Evolutionary conservation across 1,140 invertebrate genomes (phyloP).

Genomic region (Drosophila eugracilis): DNA sequence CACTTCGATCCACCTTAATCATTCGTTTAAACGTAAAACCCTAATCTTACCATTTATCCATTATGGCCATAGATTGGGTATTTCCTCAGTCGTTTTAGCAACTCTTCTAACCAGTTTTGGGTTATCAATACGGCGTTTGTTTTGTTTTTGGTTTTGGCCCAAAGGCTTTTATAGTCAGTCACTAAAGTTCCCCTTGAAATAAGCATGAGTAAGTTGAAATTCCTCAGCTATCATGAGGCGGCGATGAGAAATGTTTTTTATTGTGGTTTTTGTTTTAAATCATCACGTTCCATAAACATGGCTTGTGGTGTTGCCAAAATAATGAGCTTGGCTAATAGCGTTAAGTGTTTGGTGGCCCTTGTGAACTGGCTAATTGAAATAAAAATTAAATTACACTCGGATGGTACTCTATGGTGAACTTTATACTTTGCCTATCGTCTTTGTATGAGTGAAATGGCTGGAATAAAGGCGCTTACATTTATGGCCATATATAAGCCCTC

Average conservation of each 20-base stretch:
- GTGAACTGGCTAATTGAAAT: conserved; percentile 52
- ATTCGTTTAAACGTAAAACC: background rate
- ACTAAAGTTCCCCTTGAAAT: conserved; percentile 75
- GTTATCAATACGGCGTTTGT: conserved; percentile 11
- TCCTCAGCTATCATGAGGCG: conserved; percentile 65
- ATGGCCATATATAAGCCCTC: conserved; percentile 3
- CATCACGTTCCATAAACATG: conserved; percentile 79
- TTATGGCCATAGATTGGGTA: background rate
- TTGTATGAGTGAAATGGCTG: background rate
- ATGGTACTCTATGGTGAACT: conserved; percentile 25
- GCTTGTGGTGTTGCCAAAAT: conserved; percentile 45
- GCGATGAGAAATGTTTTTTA: conserved; percentile 39
- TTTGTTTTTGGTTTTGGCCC: conserved; percentile 13
- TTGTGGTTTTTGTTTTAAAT: conserved; percentile 46
- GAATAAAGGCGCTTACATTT: conserved; percentile 1
- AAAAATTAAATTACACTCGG: conserved; percentile 37
- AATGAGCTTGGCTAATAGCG: conserved; percentile 50
- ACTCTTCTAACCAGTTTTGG: conserved; percentile 11
- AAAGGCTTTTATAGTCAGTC: conserved; percentile 60
- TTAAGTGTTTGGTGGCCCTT: conserved; percentile 35
- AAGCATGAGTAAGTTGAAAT: conserved; percentile 77
- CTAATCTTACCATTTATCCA: background rate
- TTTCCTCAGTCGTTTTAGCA: conserved; percentile 8
- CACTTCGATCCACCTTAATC: background rate
- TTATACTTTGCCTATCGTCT: conserved; percentile 26